Percentiles rank a stretch among this genome's conserved stretches.
Evolutionary conservation across 2,888 invertebrate genomes (phyloP).

Genomic region (Pterostichus niger): DNA sequence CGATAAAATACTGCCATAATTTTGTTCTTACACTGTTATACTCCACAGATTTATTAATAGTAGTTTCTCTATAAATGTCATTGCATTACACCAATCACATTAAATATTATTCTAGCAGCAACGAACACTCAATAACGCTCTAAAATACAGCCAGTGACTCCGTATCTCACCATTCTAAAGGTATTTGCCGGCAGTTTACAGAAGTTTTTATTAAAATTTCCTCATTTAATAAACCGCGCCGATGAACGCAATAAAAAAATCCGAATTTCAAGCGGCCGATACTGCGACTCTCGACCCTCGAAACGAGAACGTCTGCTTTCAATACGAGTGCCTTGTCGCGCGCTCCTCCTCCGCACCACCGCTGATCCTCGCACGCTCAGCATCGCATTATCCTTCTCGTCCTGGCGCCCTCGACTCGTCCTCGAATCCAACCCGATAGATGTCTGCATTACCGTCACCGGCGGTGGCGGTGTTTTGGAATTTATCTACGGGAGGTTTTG

Average conservation of each 20-base stretch:
- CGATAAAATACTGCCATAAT: neutral
- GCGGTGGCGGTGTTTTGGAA: neutral
- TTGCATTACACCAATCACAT: neutral
- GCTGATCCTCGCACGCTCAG: slow-evolving; percentile 11
- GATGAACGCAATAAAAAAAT: slow-evolving; percentile 60
- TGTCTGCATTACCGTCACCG: slow-evolving; percentile 24
- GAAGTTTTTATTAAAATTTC: slow-evolving; percentile 60
- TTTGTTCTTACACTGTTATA: neutral
- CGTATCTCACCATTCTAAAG: slow-evolving; percentile 24
- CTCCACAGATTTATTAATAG: neutral
- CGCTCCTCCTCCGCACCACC: neutral
- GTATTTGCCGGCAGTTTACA: slow-evolving; percentile 46
- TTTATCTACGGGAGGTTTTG: slow-evolving; percentile 2
- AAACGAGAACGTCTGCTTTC: slow-evolving; percentile 39
- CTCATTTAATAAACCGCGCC: slow-evolving; percentile 56
- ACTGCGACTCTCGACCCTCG: slow-evolving; percentile 48
- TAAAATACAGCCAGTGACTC: slow-evolving; percentile 2
- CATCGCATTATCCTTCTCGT: neutral
- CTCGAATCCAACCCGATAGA: neutral
- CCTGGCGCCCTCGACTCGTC: neutral
- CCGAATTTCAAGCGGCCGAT: slow-evolving; percentile 49
- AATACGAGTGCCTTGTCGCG: slow-evolving; percentile 42
- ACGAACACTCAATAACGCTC: neutral
- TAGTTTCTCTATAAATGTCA: neutral
- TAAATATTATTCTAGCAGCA: neutral